phyloP scores from a whole-genome alignment of 2,797 vertebrate species.

The Falco biarmicus region DNA sequence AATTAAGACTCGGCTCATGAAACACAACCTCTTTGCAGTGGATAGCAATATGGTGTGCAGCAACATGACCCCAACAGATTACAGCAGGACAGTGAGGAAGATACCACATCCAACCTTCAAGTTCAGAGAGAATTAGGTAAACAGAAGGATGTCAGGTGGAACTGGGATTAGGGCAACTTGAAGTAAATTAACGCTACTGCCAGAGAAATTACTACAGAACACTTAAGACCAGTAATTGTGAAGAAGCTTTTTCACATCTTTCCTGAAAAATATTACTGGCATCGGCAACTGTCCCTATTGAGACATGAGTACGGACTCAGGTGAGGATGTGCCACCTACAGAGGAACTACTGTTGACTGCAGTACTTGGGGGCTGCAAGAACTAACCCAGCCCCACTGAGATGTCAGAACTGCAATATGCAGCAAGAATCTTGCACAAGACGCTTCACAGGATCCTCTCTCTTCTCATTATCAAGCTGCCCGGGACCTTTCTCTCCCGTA shows the following conservation, averaged over 20 bases:
- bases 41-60: not conserved
- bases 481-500: not conserved
- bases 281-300: constrained; percentile 12
- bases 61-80: constrained; percentile 48
- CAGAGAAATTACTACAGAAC: constrained; percentile 3
- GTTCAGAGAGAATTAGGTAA: constrained; percentile 10
- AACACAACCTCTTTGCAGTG: not conserved
- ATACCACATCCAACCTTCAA: constrained; percentile 7
- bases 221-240: constrained; percentile 14
- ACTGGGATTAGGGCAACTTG: constrained; percentile 16
- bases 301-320: not conserved
- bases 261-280: not conserved
- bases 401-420: fast-evolving
- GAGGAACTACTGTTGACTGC: not conserved
- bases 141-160: constrained; percentile 22
- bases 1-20: not conserved
- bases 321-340: not conserved
- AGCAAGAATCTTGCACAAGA: not conserved
- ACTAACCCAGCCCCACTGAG: fast-evolving
- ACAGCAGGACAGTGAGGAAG: not conserved
- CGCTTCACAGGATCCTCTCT: not conserved
- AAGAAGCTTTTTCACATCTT: constrained; percentile 17
- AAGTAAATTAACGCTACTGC: not conserved
- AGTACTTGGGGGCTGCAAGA: not conserved
- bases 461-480: not conserved